A percentile compares a stretch with the other conserved stretches of the same genome.
phyloP scores from a whole-genome alignment of 2,888 invertebrate genomes.

The Coelopa pilipes region DNA sequence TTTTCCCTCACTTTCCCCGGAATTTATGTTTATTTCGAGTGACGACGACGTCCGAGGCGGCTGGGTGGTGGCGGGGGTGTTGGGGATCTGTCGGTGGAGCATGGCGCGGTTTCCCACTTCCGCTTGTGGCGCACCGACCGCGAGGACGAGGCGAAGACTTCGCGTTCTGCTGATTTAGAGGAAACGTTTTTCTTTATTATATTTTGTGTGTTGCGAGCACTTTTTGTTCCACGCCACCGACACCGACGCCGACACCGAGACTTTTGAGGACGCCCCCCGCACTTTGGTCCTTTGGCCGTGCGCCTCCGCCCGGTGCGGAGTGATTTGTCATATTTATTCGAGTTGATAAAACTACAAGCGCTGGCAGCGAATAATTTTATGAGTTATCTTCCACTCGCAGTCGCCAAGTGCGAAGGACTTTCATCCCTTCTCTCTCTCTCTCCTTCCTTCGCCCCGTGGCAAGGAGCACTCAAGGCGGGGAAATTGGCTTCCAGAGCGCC shows the following conservation, averaged over 20 bases:
- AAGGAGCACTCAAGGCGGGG: too few relatives aligned
- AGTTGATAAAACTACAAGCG: slow-evolving; percentile 61
- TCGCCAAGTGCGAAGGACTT: slow-evolving; percentile 8
- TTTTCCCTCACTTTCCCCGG: slow-evolving; percentile 12
- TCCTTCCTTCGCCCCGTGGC: too few relatives aligned
- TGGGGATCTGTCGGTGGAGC: neutral
- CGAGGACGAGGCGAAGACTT: slow-evolving; percentile 14
- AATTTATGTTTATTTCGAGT: slow-evolving; percentile 26
- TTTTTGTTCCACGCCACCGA: neutral
- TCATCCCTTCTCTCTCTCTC: too few relatives aligned
- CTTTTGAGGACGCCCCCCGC: neutral
- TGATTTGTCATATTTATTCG: slow-evolving; percentile 62
- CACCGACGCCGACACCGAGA: too few relatives aligned
- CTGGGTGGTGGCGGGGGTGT: neutral
- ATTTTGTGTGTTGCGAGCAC: slow-evolving; percentile 1
- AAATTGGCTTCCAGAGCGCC: too few relatives aligned
- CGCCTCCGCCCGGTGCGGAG: slow-evolving; percentile 46
- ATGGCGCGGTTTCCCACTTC: slow-evolving; percentile 15
- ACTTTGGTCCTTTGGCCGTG: neutral
- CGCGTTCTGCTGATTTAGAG: slow-evolving; percentile 28
- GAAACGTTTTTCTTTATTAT: slow-evolving; percentile 22
- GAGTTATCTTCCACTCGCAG: slow-evolving; percentile 37
- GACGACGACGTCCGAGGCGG: neutral
- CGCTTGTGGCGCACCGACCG: neutral
- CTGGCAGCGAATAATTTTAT: slow-evolving; percentile 40